Conservation (phyloP, 2,888 invertebrate genomes). For the Trimorus sp. region DNA sequence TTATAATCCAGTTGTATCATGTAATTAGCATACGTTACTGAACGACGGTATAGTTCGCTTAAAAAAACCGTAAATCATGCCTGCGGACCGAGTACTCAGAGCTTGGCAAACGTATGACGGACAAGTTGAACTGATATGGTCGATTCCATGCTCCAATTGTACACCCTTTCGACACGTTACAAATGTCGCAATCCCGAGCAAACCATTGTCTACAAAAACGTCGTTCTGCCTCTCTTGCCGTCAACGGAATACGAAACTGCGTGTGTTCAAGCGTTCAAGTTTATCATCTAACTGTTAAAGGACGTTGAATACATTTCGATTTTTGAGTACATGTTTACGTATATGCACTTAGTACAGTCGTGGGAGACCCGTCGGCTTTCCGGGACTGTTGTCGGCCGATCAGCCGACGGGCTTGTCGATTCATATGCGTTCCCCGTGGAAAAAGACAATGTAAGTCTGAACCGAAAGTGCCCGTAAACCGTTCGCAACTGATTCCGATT, state of each 20-base stretch:
- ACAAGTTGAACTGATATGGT: conserved; percentile 57
- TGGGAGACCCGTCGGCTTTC: conserved; percentile 38
- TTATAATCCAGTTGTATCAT: conserved; percentile 48
- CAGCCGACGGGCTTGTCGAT: background rate
- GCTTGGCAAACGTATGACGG: conserved; percentile 30
- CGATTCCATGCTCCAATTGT: conserved; percentile 51
- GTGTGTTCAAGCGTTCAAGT: conserved; percentile 50
- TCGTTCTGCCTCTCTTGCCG: background rate
- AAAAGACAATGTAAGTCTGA: conserved; percentile 25
- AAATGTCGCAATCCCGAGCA: conserved; percentile 48
- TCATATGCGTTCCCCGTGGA: conserved; percentile 21
- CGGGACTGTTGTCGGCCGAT: conserved; percentile 8
- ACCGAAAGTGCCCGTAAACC: too few relatives aligned
- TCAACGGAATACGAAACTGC: conserved; percentile 47
- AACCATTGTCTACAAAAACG: conserved; percentile 48
- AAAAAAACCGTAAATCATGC: conserved; percentile 19
- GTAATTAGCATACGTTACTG: conserved; percentile 44
- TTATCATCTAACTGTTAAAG: conserved; percentile 51
- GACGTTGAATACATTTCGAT: conserved; percentile 54
- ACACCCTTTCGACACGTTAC: conserved; percentile 49
- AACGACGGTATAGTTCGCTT: conserved; percentile 31
- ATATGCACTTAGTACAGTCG: conserved; percentile 56
- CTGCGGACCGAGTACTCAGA: conserved; percentile 32
- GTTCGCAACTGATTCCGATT: conserved; percentile 13
- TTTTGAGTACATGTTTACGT: conserved; percentile 56